phyloP scores from a whole-genome alignment of 2,797 vertebrate species.

The Paratrypauchen microcephalus region DNA sequence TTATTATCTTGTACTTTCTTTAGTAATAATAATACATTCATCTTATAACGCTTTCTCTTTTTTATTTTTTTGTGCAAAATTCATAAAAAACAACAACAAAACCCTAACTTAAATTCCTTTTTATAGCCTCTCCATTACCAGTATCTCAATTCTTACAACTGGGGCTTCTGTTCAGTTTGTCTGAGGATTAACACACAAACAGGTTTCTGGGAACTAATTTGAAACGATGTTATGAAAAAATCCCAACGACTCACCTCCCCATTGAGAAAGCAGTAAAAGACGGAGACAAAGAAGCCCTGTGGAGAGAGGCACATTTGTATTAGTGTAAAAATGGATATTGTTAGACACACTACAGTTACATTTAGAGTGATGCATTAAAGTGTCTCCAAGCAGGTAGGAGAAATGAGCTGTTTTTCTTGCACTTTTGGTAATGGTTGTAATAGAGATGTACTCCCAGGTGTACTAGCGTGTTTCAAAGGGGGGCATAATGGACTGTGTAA shows the following conservation, averaged over 20 bases:
- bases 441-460: conserved; percentile 1
- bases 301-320: conserved; percentile 37
- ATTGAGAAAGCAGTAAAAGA: conserved; percentile 99
- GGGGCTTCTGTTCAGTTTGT: conserved; percentile 14
- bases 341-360: not conserved
- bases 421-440: not conserved
- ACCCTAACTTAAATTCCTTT: not conserved
- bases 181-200: not conserved
- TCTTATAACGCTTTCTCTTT: not conserved
- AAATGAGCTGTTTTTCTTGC: not conserved
- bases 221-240: conserved; percentile 27
- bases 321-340: conserved; percentile 5
- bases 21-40: too few species aligned
- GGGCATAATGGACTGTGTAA: too few species aligned
- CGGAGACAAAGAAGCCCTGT: conserved; percentile 95
- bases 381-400: not conserved
- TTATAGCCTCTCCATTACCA: not conserved
- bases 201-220: conserved; percentile 24
- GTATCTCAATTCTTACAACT: not conserved
- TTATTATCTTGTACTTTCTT: too few species aligned
- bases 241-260: conserved; percentile 87
- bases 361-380: conserved; percentile 15
- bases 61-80: not conserved
- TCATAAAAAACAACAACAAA: not conserved
- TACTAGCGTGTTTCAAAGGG: too few species aligned